A percentile compares a stretch with the other conserved stretches of the same genome.
Conservation (phyloP, 2,888 invertebrate genomes). For the Troilus luridus region DNA sequence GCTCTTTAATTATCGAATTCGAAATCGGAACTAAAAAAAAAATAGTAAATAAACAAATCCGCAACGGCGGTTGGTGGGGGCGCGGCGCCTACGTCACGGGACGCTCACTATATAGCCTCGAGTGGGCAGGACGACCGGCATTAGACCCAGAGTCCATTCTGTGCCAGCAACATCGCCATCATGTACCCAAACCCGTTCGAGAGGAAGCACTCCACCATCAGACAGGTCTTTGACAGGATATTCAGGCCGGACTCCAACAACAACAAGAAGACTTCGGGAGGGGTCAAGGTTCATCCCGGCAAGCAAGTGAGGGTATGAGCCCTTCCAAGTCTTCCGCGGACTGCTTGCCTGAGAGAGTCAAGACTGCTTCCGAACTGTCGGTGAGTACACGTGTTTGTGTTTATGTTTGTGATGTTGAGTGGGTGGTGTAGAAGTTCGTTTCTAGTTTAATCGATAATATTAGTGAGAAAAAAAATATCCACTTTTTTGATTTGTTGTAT, state of each 20-base stretch:
- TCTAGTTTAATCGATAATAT: neutral
- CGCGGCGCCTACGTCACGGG: neutral
- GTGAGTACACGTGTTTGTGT: constrained; percentile 5
- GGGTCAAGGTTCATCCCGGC: neutral
- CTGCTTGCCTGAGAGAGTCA: neutral
- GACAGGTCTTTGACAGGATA: constrained; percentile 66
- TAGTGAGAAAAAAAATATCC: too few relatives aligned
- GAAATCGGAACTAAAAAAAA: neutral
- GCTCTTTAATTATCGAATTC: neutral
- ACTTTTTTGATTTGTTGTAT: too few relatives aligned
- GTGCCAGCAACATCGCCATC: neutral
- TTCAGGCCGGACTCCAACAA: constrained; percentile 65
- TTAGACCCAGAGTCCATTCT: neutral
- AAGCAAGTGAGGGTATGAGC: constrained; percentile 39
- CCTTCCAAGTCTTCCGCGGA: neutral
- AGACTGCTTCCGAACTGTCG: neutral
- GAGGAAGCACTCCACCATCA: constrained; percentile 66
- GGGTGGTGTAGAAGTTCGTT: neutral
- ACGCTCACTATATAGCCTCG: neutral
- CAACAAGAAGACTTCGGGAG: constrained; percentile 58
- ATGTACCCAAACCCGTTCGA: constrained; percentile 67
- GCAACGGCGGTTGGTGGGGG: neutral
- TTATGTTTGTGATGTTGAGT: neutral
- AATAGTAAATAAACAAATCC: constrained; percentile 28
- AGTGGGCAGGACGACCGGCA: neutral